phyloP scores from a whole-genome alignment of 2,888 invertebrate species.

The Tenthredo scrophulariae region DNA sequence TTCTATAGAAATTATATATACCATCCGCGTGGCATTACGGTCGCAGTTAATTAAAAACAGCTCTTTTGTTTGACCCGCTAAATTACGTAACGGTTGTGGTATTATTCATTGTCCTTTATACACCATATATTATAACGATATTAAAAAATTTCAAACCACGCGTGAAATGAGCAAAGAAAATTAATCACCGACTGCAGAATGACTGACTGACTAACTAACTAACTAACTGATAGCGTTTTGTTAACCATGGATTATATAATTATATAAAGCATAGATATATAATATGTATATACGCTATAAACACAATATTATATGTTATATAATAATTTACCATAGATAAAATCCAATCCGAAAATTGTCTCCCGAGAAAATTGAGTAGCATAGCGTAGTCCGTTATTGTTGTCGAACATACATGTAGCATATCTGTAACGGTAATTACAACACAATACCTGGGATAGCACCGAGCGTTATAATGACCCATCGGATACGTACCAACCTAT shows the following conservation, averaged over 20 bases:
- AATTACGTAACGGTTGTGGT: background rate
- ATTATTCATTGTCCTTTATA: background rate
- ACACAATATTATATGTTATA: background rate
- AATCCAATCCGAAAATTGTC: background rate
- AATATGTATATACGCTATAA: too few relatives aligned
- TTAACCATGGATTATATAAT: too few relatives aligned
- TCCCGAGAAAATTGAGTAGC: background rate
- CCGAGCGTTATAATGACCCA: conserved; percentile 20
- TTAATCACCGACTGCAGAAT: background rate
- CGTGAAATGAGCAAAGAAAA: background rate
- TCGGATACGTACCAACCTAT: background rate
- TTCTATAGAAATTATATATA: background rate
- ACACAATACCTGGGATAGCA: background rate
- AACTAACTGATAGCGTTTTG: background rate
- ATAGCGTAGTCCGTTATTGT: background rate
- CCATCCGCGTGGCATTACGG: background rate
- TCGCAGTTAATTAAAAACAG: background rate
- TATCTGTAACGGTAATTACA: conserved; percentile 30
- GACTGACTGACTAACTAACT: background rate
- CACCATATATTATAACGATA: background rate
- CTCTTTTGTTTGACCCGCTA: background rate
- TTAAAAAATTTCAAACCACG: background rate
- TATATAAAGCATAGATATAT: too few relatives aligned
- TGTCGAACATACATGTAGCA: background rate
- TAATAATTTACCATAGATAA: background rate